Conservation (phyloP, 2,888 invertebrate genomes). For the Beris morrisii region DNA sequence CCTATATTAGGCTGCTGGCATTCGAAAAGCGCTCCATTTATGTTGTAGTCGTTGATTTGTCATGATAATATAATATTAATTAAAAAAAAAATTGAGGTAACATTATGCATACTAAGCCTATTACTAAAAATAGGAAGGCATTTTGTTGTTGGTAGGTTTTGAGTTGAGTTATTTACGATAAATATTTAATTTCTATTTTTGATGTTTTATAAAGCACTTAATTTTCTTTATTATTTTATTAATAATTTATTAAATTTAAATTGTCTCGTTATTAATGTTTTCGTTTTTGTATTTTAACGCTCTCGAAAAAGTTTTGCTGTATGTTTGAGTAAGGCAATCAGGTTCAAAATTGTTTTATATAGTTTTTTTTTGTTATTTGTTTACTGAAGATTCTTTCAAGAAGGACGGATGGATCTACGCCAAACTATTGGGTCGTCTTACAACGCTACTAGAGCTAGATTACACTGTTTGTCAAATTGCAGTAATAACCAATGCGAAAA, state of each 20-base stretch:
- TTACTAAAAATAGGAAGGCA: constrained; percentile 43
- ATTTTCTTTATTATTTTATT: constrained; percentile 1
- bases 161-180: constrained; percentile 22
- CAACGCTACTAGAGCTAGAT: too few relatives aligned
- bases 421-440: too few relatives aligned
- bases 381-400: too few relatives aligned
- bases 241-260: too few relatives aligned
- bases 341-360: constrained; percentile 5
- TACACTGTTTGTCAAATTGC: too few relatives aligned
- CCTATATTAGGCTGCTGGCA: too few relatives aligned
- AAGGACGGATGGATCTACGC: too few relatives aligned
- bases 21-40: background rate
- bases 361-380: too few relatives aligned
- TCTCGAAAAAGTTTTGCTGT: background rate
- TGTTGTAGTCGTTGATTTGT: constrained; percentile 2
- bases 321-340: background rate
- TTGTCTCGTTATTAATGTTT: constrained; percentile 24
- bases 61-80: constrained; percentile 40
- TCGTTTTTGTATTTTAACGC: constrained; percentile 7
- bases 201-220: constrained; percentile 3
- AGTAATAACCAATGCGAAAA: too few relatives aligned
- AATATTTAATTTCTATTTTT: constrained; percentile 16
- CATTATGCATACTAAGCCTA: constrained; percentile 41
- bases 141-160: constrained; percentile 35
- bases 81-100: constrained; percentile 43